Evolutionary conservation across 2,797 vertebrate species (phyloP).

Genomic region (Thalassophryne amazonica): DNA sequence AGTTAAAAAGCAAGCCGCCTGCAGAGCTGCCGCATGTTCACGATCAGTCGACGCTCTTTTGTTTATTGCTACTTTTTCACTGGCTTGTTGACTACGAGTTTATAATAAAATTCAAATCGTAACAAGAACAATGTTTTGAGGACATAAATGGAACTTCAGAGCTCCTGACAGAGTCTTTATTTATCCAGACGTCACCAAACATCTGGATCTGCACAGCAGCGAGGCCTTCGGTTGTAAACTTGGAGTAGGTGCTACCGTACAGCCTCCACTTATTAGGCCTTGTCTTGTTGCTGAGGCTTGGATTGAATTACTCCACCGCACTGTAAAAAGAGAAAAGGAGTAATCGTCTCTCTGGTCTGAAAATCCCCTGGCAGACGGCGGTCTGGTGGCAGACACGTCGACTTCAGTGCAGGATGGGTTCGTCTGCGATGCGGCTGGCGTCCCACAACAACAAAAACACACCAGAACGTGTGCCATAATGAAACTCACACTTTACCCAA

Average conservation of each 20-base stretch:
- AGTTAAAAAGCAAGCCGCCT: background rate
- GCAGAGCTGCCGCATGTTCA: conserved; percentile 25
- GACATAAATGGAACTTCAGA: conserved; percentile 33
- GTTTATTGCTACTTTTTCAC: conserved; percentile 38
- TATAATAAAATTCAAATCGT: conserved; percentile 61
- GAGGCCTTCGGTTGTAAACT: conserved; percentile 30
- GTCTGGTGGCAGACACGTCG: conserved; percentile 44
- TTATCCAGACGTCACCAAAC: conserved; percentile 58
- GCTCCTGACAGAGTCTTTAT: conserved; percentile 52
- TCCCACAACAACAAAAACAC: conserved; percentile 33
- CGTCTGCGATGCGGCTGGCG: conserved; percentile 25
- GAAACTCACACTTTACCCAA: conserved; percentile 19
- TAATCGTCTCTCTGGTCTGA: conserved; percentile 40
- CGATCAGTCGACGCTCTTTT: conserved; percentile 17
- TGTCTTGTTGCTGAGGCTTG: conserved; percentile 54
- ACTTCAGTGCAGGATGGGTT: conserved; percentile 4
- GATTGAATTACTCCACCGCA: conserved; percentile 63
- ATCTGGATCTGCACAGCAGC: conserved; percentile 51
- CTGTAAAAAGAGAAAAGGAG: conserved; percentile 51
- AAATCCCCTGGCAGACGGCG: conserved; percentile 53
- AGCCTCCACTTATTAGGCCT: conserved; percentile 58
- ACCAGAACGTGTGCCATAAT: conserved; percentile 22
- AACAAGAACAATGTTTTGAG: conserved; percentile 40
- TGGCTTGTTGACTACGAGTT: conserved; percentile 36
- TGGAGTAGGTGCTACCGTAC: conserved; percentile 60